Evolutionary conservation across 30 jellyfish, hydroid and myxozoan species (phyloP).

Genomic region (Cassiopea andromeda): DNA sequence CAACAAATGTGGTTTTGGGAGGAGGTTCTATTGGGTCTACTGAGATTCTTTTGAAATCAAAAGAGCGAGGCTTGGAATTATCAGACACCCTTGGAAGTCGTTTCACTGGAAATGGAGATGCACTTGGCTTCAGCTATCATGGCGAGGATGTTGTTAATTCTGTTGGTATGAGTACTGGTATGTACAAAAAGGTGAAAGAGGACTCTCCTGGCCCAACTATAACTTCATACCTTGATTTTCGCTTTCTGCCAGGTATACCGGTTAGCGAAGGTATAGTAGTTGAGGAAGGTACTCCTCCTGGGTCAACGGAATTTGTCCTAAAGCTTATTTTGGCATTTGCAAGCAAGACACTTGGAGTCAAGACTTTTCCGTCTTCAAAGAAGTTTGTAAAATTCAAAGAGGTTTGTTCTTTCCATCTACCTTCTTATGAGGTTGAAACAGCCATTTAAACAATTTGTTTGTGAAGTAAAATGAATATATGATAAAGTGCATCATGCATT

Average conservation of each 20-base stretch:
- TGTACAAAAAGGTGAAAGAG: conserved; percentile 25
- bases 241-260: conserved; percentile 26
- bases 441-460: too few relatives aligned
- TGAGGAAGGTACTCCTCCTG: conserved; percentile 76
- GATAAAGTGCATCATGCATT: too few relatives aligned
- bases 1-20: conserved; percentile 67
- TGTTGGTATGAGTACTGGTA: conserved; percentile 67
- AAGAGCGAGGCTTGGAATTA: conserved; percentile 66
- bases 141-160: conserved; percentile 64
- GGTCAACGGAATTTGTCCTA: conserved; percentile 25
- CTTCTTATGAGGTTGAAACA: too few relatives aligned
- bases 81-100: conserved; percentile 63
- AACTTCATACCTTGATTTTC: conserved; percentile 56
- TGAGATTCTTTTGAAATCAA: conserved; percentile 60
- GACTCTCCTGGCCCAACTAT: conserved; percentile 78
- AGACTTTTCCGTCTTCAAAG: conserved; percentile 27
- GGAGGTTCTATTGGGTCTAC: conserved; percentile 83
- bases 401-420: too few relatives aligned
- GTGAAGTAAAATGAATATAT: too few relatives aligned
- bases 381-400: conserved; percentile 24
- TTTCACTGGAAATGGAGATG: conserved; percentile 78
- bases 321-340: conserved; percentile 59
- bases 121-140: conserved; percentile 66
- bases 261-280: conserved; percentile 38
- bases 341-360: conserved; percentile 53